Percentiles rank a stretch among this genome's conserved stretches.
These are phyloP conservation scores for Drosophila kokeensis DNA, from an alignment of 2,888 invertebrate species.

Conservation along the genomic window DNA sequence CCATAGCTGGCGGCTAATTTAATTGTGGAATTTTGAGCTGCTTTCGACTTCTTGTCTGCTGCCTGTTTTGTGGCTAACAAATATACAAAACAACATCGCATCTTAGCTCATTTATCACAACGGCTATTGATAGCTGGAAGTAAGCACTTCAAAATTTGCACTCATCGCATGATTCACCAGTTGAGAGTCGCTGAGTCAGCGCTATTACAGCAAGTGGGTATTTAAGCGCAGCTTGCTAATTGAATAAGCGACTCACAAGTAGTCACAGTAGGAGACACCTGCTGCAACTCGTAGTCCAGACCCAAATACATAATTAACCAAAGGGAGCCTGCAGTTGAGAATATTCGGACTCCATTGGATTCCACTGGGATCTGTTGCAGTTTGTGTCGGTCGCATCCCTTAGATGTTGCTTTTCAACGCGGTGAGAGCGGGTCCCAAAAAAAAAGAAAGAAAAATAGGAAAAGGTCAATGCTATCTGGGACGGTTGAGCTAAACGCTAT, in stretches of 20 bases:
- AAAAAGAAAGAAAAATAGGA: slow-evolving; percentile 9
- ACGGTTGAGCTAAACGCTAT: slow-evolving; percentile 73
- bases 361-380: slow-evolving; percentile 30
- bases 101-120: slow-evolving; percentile 75
- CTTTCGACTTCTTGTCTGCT: slow-evolving; percentile 45
- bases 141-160: slow-evolving; percentile 53
- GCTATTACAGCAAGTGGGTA: slow-evolving; percentile 16
- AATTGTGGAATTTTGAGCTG: slow-evolving; percentile 70
- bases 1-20: slow-evolving; percentile 77
- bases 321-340: slow-evolving; percentile 21
- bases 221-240: slow-evolving; percentile 58
- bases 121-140: slow-evolving; percentile 70
- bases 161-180: slow-evolving; percentile 60
- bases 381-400: slow-evolving; percentile 65
- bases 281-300: slow-evolving; percentile 5
- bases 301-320: slow-evolving; percentile 37
- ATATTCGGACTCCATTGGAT: slow-evolving; percentile 17
- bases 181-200: slow-evolving; percentile 50
- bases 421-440: slow-evolving; percentile 39
- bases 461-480: slow-evolving; percentile 70
- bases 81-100: slow-evolving; percentile 32
- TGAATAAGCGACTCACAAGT: slow-evolving; percentile 46
- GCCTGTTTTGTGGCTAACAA: slow-evolving; percentile 50
- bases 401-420: slow-evolving; percentile 64
- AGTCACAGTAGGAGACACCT: slow-evolving; percentile 55